Evolutionary conservation across 2,888 invertebrate species (phyloP).

Genomic region (Synanthedon myopaeformis): DNA sequence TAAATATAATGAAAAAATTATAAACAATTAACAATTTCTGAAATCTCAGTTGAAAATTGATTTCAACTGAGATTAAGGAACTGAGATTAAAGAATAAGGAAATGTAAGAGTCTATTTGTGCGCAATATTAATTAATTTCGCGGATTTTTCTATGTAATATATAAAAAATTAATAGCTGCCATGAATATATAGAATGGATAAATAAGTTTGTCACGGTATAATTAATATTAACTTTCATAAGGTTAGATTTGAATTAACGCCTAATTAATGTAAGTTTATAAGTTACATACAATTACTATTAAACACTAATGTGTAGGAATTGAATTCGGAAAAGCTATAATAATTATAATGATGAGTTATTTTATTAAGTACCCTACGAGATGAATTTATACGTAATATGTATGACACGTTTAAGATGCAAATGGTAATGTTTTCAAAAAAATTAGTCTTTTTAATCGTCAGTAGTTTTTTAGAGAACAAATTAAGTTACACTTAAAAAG

Average conservation of each 20-base stretch:
- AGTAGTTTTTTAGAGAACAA: background rate
- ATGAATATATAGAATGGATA: slow-evolving; percentile 3
- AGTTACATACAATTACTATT: slow-evolving; percentile 34
- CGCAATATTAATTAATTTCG: too few species aligned
- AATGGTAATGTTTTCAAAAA: slow-evolving; percentile 1
- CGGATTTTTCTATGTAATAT: too few species aligned
- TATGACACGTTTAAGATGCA: background rate
- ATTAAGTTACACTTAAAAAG: background rate
- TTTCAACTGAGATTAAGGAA: too few species aligned
- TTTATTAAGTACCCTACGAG: slow-evolving; percentile 21
- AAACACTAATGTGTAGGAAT: slow-evolving; percentile 36
- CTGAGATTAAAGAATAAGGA: too few species aligned
- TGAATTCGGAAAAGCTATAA: slow-evolving; percentile 19
- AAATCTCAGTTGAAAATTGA: too few species aligned
- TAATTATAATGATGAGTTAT: slow-evolving; percentile 15
- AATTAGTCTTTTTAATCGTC: background rate
- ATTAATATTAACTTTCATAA: slow-evolving; percentile 12
- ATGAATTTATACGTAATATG: slow-evolving; percentile 6
- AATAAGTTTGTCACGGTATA: slow-evolving; percentile 33
- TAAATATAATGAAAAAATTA: too few species aligned
- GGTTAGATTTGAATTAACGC: slow-evolving; percentile 11
- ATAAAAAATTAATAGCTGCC: slow-evolving; percentile 7
- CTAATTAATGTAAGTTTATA: slow-evolving; percentile 44
- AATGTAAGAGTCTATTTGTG: too few species aligned
- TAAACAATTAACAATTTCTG: too few species aligned